A percentile compares a stretch with the other conserved stretches of the same genome.
Evolutionary conservation across 2,113 vertebrate species (phyloP).

Genomic region (Upupa epops): DNA sequence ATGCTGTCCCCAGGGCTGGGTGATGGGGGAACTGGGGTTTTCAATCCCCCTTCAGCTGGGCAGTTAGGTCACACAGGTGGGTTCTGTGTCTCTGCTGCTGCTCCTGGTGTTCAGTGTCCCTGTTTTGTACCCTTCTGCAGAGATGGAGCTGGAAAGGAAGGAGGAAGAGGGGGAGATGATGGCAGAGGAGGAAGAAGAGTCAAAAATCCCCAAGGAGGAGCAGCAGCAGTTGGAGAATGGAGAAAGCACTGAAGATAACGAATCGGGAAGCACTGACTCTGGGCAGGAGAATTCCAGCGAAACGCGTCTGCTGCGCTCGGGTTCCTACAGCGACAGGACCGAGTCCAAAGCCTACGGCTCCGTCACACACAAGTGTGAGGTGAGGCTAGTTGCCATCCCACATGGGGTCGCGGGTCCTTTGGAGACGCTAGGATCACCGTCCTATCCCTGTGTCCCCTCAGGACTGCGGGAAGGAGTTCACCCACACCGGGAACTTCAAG

Average conservation of each 20-base stretch:
- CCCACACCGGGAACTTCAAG: conserved; percentile 96
- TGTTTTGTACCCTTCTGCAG: background rate
- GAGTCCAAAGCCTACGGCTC: conserved; percentile 94
- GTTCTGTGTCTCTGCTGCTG: background rate
- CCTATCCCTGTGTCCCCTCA: conserved; percentile 1
- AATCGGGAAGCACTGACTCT: conserved; percentile 64
- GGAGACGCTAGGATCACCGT: accelerated
- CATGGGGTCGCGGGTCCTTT: accelerated
- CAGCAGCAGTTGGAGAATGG: conserved; percentile 39
- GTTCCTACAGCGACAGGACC: conserved; percentile 81
- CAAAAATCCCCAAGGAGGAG: conserved; percentile 6
- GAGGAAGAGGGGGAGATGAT: conserved; percentile 42
- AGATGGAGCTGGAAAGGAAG: conserved; percentile 55
- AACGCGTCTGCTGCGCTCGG: conserved; percentile 67
- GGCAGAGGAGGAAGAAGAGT: background rate
- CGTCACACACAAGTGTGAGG: conserved; percentile 93
- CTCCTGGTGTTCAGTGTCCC: accelerated
- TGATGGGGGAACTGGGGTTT: accelerated
- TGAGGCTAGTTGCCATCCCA: conserved; percentile 23
- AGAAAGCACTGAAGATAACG: conserved; percentile 57
- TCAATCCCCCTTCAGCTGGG: background rate
- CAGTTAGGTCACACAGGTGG: background rate
- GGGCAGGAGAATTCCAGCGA: conserved; percentile 67
- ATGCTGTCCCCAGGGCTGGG: background rate
- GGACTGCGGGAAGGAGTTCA: conserved; percentile 98